phyloP scores from a whole-genome alignment of 2,888 invertebrate species.

The Brachyptera putata region DNA sequence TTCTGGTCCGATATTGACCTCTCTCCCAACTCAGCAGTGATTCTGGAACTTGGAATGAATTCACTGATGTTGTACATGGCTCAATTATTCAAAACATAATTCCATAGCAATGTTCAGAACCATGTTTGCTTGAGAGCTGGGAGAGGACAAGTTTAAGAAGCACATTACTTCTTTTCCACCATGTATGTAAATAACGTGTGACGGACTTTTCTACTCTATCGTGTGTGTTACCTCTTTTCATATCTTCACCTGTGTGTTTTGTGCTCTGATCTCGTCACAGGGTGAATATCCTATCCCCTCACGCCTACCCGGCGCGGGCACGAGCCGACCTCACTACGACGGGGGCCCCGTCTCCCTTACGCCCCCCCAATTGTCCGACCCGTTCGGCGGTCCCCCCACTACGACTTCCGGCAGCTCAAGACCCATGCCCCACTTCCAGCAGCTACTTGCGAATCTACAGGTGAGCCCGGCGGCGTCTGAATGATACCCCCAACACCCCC shows the following conservation, averaged over 20 bases:
- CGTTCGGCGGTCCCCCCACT: constrained; percentile 43
- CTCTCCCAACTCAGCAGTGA: too few species aligned
- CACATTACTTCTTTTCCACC: too few species aligned
- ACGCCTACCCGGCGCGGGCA: constrained; percentile 16
- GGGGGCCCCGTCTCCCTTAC: constrained; percentile 26
- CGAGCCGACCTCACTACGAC: constrained; percentile 41
- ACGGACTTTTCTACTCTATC: neutral
- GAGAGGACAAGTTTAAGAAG: too few species aligned
- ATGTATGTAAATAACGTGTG: too few species aligned
- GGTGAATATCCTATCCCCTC: constrained; percentile 25
- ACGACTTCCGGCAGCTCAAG: constrained; percentile 52
- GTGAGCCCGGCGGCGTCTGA: constrained; percentile 53
- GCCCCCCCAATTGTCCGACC: constrained; percentile 30
- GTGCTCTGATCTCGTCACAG: constrained; percentile 22
- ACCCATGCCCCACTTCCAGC: constrained; percentile 63
- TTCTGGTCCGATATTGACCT: too few species aligned
- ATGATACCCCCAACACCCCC: constrained; percentile 16
- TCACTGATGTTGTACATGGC: too few species aligned
- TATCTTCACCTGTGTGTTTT: constrained; percentile 22
- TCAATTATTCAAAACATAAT: too few species aligned
- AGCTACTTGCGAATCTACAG: constrained; percentile 65
- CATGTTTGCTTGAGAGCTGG: too few species aligned
- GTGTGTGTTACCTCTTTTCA: neutral
- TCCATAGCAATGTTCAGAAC: too few species aligned
- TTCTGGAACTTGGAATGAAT: too few species aligned